A percentile compares a stretch with the other conserved stretches of the same genome.
Evolutionary conservation across 2,797 vertebrate species (phyloP).

Genomic region (Glossophaga mutica): DNA sequence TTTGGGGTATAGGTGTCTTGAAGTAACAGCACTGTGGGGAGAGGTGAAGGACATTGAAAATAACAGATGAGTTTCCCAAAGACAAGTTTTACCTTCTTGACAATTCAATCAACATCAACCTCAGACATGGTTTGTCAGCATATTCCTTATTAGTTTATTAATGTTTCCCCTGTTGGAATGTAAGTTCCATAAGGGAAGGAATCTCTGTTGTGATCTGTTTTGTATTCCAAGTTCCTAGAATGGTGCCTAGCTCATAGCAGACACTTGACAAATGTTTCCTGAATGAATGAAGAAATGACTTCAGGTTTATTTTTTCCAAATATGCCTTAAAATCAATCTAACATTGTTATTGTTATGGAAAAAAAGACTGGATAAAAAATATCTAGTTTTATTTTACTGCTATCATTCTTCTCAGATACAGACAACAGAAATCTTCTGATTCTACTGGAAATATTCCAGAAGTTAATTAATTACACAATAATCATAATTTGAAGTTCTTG

Average conservation of each 20-base stretch:
- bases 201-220: background rate
- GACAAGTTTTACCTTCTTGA: background rate
- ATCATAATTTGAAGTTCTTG: background rate
- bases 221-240: background rate
- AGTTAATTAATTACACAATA: background rate
- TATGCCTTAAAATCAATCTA: conserved; percentile 1
- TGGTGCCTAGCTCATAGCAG: background rate
- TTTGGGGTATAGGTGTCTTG: background rate
- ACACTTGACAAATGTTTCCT: background rate
- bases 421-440: background rate
- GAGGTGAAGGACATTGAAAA: background rate
- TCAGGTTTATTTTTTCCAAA: background rate
- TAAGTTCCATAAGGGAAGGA: background rate
- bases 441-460: background rate
- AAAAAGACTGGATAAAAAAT: background rate
- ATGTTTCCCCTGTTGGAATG: background rate
- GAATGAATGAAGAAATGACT: background rate
- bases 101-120: background rate
- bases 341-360: background rate
- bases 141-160: background rate
- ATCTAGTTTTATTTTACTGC: background rate
- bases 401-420: background rate
- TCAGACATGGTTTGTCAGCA: background rate
- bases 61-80: background rate
- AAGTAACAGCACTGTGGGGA: background rate